These are phyloP conservation scores for Sclerodermus sp. DNA, from an alignment of 2,888 invertebrate species.

Conservation along the genomic window DNA sequence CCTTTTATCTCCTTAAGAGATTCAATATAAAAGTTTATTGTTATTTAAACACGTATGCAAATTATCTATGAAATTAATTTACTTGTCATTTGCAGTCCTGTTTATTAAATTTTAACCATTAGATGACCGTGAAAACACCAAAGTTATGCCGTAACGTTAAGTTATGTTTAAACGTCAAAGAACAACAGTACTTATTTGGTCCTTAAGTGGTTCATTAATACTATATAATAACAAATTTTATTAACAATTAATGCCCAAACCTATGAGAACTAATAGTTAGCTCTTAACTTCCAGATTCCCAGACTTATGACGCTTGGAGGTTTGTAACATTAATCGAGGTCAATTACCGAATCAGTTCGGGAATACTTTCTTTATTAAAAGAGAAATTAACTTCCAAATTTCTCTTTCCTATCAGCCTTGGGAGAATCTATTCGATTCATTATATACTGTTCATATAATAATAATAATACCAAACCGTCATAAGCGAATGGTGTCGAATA, in stretches of 20 bases:
- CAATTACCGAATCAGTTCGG: slow-evolving; percentile 42
- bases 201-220: neutral
- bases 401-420: slow-evolving; percentile 60
- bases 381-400: slow-evolving; percentile 46
- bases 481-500: slow-evolving; percentile 13
- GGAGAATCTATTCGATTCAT: slow-evolving; percentile 70
- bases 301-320: slow-evolving; percentile 77
- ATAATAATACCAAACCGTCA: slow-evolving; percentile 57
- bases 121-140: neutral
- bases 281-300: slow-evolving; percentile 65
- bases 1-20: no score
- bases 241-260: neutral
- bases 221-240: neutral
- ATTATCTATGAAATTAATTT: neutral
- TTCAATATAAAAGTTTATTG: no score
- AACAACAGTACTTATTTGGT: neutral
- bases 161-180: neutral
- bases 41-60: neutral
- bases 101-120: no score
- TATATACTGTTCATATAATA: slow-evolving; percentile 69
- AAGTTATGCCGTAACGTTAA: neutral
- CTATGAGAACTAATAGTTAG: slow-evolving; percentile 14
- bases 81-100: neutral
- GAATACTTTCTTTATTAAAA: slow-evolving; percentile 38
- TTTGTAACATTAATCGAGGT: slow-evolving; percentile 50